Percentiles rank a stretch among this genome's conserved stretches.
Evolutionary conservation across 2,888 invertebrate species (phyloP).

Genomic region (Orthonevra nobilis): DNA sequence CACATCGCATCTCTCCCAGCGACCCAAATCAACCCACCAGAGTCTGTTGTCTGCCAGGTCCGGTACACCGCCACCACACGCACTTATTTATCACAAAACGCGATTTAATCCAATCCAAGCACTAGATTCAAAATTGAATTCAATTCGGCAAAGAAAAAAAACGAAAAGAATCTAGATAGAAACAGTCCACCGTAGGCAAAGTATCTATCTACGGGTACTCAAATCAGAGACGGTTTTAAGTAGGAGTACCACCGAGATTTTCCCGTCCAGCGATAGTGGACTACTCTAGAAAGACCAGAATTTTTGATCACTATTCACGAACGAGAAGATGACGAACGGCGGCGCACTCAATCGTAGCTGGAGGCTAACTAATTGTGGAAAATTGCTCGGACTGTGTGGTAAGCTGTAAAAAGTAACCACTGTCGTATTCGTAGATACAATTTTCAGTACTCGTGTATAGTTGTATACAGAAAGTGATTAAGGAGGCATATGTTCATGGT

Average conservation of each 20-base stretch:
- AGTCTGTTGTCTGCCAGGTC: slow-evolving; percentile 30
- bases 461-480: slow-evolving; percentile 37
- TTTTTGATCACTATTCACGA: too few relatives aligned
- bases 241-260: slow-evolving; percentile 45
- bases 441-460: slow-evolving; percentile 14
- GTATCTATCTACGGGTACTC: slow-evolving; percentile 12
- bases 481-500: slow-evolving; percentile 27
- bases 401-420: slow-evolving; percentile 51
- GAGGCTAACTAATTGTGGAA: slow-evolving; percentile 70
- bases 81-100: slow-evolving; percentile 24
- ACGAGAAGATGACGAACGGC: slow-evolving; percentile 49
- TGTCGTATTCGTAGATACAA: slow-evolving; percentile 52
- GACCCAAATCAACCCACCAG: slow-evolving; percentile 57
- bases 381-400: slow-evolving; percentile 59
- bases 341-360: slow-evolving; percentile 68
- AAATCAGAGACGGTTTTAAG: too few relatives aligned
- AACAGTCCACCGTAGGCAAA: slow-evolving; percentile 11
- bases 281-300: slow-evolving; percentile 30
- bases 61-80: slow-evolving; percentile 8
- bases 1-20: slow-evolving; percentile 18
- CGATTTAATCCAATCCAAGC: slow-evolving; percentile 1
- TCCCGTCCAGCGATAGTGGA: slow-evolving; percentile 38
- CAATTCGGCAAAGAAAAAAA: slow-evolving; percentile 25
- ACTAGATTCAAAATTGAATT: slow-evolving; percentile 38
- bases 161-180: too few relatives aligned